Conservation (phyloP, 2,797 vertebrate genomes). For the Coendou prehensilis region DNA sequence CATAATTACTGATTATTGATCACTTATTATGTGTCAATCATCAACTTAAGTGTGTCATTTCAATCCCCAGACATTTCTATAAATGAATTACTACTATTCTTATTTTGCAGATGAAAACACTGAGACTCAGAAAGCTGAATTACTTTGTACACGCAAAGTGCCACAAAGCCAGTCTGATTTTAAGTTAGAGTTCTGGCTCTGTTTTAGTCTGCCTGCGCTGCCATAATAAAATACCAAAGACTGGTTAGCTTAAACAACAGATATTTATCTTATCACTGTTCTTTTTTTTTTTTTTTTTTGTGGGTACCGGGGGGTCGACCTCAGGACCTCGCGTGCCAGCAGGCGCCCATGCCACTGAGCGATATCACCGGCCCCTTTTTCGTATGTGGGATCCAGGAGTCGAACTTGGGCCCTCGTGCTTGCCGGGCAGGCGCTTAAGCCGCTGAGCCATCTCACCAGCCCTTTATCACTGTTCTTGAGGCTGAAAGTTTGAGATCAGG, state of each 20-base stretch:
- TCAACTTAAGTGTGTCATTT: not conserved
- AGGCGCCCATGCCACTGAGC: no score
- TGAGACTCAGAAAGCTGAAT: not conserved
- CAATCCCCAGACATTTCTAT: slow-evolving; percentile 1
- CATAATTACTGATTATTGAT: not conserved
- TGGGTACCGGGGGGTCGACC: no score
- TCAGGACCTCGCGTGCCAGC: no score
- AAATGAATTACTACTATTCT: not conserved
- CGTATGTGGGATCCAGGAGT: no score
- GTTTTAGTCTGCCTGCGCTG: not conserved
- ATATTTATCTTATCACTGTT: not conserved
- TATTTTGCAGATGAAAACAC: not conserved
- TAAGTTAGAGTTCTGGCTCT: not conserved
- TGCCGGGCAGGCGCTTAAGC: no score
- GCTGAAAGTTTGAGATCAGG: not conserved
- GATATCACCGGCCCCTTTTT: no score
- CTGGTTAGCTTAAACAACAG: not conserved
- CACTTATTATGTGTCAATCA: not conserved
- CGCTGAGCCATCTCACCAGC: no score
- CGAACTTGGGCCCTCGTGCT: no score
- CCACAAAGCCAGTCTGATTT: not conserved
- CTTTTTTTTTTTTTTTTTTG: no score
- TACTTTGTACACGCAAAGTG: not conserved
- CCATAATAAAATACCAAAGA: not conserved
- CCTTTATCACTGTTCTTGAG: not conserved